phyloP scores from a whole-genome alignment of 1,140 invertebrate genomes.

The Wiebesia pumilae region DNA sequence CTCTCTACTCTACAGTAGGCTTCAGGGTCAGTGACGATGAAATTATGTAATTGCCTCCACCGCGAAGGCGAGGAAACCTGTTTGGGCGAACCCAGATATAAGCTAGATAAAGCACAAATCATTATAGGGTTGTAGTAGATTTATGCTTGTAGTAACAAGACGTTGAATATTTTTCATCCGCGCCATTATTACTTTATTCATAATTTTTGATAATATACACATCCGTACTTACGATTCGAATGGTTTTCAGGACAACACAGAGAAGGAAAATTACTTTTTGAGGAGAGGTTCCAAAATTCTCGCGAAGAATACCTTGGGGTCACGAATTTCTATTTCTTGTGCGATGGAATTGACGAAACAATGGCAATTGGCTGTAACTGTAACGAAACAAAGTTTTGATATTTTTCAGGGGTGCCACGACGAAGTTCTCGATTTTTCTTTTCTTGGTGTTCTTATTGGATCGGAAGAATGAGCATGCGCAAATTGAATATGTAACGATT shows the following conservation, averaged over 20 bases:
- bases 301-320: not conserved
- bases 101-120: not conserved
- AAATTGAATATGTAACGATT: conserved; percentile 17
- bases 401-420: conserved; percentile 45
- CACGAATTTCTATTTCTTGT: not conserved
- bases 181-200: not conserved
- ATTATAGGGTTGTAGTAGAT: not conserved
- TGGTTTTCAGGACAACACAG: not conserved
- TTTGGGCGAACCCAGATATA: not conserved
- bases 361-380: conserved; percentile 15
- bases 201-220: not conserved
- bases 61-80: conserved; percentile 15
- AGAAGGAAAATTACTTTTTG: not conserved
- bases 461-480: conserved; percentile 42
- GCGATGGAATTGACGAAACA: conserved; percentile 25
- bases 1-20: conserved; percentile 13
- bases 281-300: conserved; percentile 4
- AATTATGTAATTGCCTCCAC: conserved; percentile 36
- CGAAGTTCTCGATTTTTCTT: conserved; percentile 40
- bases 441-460: conserved; percentile 26
- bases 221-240: not conserved
- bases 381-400: not conserved
- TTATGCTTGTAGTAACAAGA: not conserved
- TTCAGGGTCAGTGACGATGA: conserved; percentile 17
- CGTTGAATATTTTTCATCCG: not conserved